phyloP scores from a whole-genome alignment of 1,140 invertebrate species.

The Oreohelix idahoensis region DNA sequence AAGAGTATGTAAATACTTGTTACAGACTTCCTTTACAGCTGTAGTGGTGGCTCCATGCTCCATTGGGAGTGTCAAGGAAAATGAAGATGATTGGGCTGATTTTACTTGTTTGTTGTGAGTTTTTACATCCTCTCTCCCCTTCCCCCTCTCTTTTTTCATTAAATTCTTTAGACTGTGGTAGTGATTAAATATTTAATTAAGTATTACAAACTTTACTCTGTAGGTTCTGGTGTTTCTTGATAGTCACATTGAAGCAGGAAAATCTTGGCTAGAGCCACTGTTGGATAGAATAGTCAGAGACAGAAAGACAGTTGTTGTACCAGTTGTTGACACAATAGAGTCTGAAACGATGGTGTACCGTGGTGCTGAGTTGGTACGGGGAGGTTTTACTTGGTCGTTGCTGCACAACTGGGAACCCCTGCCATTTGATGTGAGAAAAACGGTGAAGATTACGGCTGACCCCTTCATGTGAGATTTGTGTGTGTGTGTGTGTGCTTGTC shows the following conservation, averaged over 20 bases:
- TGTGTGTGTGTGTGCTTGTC: neutral
- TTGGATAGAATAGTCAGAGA: conserved; percentile 91
- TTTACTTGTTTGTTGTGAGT: too few relatives aligned
- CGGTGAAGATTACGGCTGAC: neutral
- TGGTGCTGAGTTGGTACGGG: conserved; percentile 47
- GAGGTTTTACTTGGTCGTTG: conserved; percentile 62
- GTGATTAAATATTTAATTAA: too few relatives aligned
- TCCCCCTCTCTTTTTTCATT: too few relatives aligned
- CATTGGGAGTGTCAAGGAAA: too few relatives aligned
- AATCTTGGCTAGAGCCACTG: conserved; percentile 94
- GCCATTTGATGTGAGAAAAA: conserved; percentile 34
- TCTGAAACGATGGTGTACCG: conserved; percentile 82
- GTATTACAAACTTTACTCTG: neutral
- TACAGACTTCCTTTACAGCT: too few relatives aligned
- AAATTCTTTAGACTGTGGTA: too few relatives aligned
- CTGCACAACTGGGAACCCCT: conserved; percentile 62
- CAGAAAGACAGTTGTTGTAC: conserved; percentile 85
- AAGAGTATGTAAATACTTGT: too few relatives aligned
- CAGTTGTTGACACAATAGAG: conserved; percentile 96
- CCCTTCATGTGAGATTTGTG: conserved; percentile 80
- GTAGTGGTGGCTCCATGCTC: too few relatives aligned
- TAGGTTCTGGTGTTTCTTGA: conserved; percentile 96
- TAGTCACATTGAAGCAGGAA: conserved; percentile 95
- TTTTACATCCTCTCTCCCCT: too few relatives aligned
- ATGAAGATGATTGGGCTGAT: too few relatives aligned